Evolutionary conservation across 1,140 invertebrate genomes (phyloP).

Genomic region (Planococcus citri): DNA sequence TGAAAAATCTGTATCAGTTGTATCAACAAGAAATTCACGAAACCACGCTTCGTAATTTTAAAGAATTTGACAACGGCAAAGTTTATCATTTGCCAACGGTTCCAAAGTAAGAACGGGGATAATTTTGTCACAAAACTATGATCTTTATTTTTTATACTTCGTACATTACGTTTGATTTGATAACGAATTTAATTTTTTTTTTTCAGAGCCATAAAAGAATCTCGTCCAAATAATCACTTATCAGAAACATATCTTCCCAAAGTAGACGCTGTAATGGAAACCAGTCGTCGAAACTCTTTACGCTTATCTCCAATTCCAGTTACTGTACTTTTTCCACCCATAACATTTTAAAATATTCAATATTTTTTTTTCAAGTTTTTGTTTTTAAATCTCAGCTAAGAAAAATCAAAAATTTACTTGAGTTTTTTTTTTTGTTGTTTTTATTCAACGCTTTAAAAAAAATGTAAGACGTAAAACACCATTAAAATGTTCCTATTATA

Average conservation of each 20-base stretch:
- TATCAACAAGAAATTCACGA: slow-evolving; percentile 77
- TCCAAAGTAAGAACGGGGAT: neutral
- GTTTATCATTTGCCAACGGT: neutral
- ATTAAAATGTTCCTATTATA: too few species aligned
- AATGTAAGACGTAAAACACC: too few species aligned
- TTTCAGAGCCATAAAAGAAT: neutral
- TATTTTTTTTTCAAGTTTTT: too few species aligned
- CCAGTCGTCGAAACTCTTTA: neutral
- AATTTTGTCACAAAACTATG: neutral
- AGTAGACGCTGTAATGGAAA: neutral
- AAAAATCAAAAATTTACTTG: too few species aligned
- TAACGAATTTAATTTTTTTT: neutral
- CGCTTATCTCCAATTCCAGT: neutral
- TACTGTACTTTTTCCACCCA: neutral
- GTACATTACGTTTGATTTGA: too few species aligned
- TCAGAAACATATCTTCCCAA: neutral
- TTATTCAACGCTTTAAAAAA: too few species aligned
- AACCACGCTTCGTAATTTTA: slow-evolving; percentile 25
- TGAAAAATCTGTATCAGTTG: slow-evolving; percentile 69
- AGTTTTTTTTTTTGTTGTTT: too few species aligned
- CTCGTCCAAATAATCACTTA: neutral
- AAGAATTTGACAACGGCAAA: neutral
- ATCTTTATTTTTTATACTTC: too few species aligned
- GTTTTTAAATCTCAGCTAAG: too few species aligned
- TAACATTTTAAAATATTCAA: neutral